Evolutionary conservation across 2,888 invertebrate species (phyloP).

Genomic region (Crioceris asparagi): DNA sequence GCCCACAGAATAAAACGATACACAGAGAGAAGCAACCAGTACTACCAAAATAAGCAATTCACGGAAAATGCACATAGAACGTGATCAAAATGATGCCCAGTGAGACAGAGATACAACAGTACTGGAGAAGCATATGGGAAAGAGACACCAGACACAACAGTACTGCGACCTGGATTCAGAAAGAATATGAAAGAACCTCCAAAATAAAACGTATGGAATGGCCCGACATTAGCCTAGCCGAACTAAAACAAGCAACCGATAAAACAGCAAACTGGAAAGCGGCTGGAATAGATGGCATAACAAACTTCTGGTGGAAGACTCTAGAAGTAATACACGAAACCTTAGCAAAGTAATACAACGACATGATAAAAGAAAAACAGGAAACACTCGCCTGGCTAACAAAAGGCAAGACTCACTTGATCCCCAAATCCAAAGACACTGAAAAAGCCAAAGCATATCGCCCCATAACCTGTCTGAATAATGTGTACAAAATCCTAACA

Average conservation of each 20-base stretch:
- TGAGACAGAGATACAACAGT: neutral
- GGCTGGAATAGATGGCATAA: neutral
- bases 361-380: no score
- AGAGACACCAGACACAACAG: neutral
- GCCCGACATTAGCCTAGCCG: neutral
- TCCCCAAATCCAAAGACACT: neutral
- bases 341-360: no score
- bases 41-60: neutral
- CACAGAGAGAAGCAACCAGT: neutral
- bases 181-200: neutral
- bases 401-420: constrained; percentile 1
- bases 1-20: neutral
- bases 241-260: neutral
- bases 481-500: constrained; percentile 1
- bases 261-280: neutral
- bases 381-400: neutral
- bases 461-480: constrained; percentile 1
- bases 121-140: neutral
- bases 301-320: neutral
- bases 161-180: neutral
- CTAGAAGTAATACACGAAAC: no score
- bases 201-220: neutral
- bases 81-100: neutral
- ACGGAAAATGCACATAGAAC: neutral
- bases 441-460: neutral